These are phyloP conservation scores for Colaptes auratus DNA, from an alignment of 2,113 vertebrate genomes.

Conservation along the genomic window DNA sequence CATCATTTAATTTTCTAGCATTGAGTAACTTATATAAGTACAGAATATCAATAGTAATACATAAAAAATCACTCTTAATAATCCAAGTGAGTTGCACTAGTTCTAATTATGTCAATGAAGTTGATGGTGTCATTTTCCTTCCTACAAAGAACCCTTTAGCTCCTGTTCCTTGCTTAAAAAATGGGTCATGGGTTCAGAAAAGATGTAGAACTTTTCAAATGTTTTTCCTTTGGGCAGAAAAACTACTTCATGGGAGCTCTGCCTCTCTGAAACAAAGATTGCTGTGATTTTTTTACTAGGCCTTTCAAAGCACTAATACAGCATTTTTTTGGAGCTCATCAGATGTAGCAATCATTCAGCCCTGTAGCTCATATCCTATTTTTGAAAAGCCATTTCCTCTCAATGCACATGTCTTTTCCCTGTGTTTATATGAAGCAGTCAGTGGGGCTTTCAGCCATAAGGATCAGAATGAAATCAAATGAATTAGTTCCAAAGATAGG, in stretches of 20 bases:
- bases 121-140: neutral
- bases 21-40: neutral
- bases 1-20: neutral
- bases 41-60: neutral
- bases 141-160: neutral
- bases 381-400: slow-evolving; percentile 52
- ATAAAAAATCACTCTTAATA: neutral
- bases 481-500: slow-evolving; percentile 48
- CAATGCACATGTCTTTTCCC: neutral
- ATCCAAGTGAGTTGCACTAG: neutral
- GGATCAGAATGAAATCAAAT: slow-evolving; percentile 50
- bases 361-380: neutral
- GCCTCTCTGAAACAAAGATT: neutral
- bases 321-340: neutral
- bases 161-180: neutral
- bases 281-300: neutral
- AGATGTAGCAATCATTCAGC: neutral
- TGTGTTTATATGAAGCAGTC: slow-evolving; percentile 11
- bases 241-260: neutral
- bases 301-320: neutral
- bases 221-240: neutral
- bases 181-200: neutral
- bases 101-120: neutral
- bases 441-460: neutral
- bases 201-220: neutral